These are phyloP conservation scores for Cnemophilus loriae DNA, from an alignment of 2,113 vertebrate species.

Conservation along the genomic window DNA sequence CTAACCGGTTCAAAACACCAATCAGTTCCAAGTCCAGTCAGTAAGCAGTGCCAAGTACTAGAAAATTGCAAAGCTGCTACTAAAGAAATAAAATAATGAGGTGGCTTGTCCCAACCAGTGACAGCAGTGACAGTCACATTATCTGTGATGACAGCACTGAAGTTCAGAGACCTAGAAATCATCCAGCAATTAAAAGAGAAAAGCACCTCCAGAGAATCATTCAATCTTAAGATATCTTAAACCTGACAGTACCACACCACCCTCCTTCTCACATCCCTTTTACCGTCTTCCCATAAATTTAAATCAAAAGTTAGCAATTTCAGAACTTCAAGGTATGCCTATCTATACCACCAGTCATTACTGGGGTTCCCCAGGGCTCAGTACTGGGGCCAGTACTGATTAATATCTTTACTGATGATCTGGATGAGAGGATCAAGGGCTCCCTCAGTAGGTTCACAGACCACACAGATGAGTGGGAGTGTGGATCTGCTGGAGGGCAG, in stretches of 20 bases:
- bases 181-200: not conserved
- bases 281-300: not conserved
- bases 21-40: not conserved
- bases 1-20: not conserved
- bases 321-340: not conserved
- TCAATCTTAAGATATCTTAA: not conserved
- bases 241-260: not conserved
- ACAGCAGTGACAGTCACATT: not conserved
- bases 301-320: not conserved
- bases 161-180: not conserved
- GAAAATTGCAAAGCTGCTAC: not conserved
- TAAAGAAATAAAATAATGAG: not conserved
- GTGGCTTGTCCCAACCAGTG: not conserved
- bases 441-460: not conserved
- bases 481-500: not conserved
- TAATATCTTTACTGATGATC: not conserved
- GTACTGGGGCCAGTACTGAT: not conserved
- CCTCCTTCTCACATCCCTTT: not conserved
- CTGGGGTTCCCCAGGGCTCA: not conserved
- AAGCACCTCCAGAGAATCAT: not conserved
- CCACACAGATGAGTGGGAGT: not conserved
- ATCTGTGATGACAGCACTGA: not conserved
- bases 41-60: not conserved
- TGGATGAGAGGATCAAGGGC: not conserved
- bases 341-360: not conserved